Evolutionary conservation across 2,113 vertebrate species (phyloP), one percentile per base, ranked within the genome.

Genomic region (Gymnorhina tibicen): DNA sequence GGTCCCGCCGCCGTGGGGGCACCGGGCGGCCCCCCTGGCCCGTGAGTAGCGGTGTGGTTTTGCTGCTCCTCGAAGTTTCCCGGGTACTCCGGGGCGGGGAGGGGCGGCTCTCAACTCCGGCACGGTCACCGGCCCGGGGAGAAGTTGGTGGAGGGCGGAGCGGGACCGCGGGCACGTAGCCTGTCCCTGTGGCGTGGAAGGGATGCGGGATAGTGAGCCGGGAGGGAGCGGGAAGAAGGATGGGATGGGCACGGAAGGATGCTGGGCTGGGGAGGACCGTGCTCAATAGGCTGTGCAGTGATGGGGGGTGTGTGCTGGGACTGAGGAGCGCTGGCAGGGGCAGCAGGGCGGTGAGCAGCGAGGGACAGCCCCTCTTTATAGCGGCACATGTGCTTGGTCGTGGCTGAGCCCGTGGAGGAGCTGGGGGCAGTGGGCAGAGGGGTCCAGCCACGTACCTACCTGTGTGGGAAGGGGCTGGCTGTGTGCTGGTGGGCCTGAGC

Each of bases 41-140:
- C 91, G 97, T 97, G 95, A 97, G 97, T 97, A 87, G 58, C 58
- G 41, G 41, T 18, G 85, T 18, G 58, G 42, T 32, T 49, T 49
- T 46, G 79, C 28, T 3, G 67, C 32, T 63, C 64, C 44, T 28
- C 59, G 63, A 89, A 93, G 85, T 89, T 89, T 87, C 9, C 42
- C n/a, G 77, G 64, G 59, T 50, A 63, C 33, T 62, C 35, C n/a
- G 17, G 24, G 4, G 15, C 18, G 64, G 69, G 85, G 47, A 70
- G 52, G 50, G 55, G 14, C 4, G 35, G 28, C 32, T 73, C 19
- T 46, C 37, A 77, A 92, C 91, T 92, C 74, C 37, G n/a, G 39
- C 39, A 24, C 35, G 49, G 74, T 68, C 63, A 85, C 41, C 63
- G 68, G 82, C 44, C 89, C 74, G 83, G 64, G 27, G 64, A 87